Conservation (phyloP, 1,140 invertebrate species). For the Aricia agestis region DNA sequence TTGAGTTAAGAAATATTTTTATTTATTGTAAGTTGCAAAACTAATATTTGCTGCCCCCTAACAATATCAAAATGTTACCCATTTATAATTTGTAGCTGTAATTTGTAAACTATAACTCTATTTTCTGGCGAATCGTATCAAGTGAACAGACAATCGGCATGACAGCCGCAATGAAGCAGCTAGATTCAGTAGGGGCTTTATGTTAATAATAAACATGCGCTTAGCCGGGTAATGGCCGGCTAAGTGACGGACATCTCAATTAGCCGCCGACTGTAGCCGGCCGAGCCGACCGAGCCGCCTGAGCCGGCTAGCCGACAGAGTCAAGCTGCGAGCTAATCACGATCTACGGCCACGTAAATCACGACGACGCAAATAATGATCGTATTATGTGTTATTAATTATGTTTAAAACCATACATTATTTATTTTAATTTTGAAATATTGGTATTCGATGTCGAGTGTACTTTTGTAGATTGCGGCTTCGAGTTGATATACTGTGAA, state of each 20-base stretch:
- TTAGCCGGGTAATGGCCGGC: conserved; percentile 42
- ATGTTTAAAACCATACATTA: background rate
- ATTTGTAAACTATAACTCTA: no score
- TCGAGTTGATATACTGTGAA: no score
- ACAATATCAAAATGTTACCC: no score
- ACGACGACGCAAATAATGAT: conserved; percentile 41
- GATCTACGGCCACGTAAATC: conserved; percentile 48
- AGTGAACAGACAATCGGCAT: background rate
- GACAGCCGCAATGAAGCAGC: conserved; percentile 1
- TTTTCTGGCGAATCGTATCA: background rate
- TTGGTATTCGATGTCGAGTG: background rate
- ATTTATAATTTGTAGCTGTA: no score
- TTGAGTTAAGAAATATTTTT: no score
- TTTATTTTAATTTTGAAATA: background rate
- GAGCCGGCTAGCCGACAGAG: conserved; percentile 13
- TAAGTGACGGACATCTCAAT: conserved; percentile 47
- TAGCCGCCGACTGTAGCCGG: conserved; percentile 32
- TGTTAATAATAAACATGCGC: conserved; percentile 8
- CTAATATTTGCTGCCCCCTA: no score
- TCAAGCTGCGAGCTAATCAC: conserved; percentile 46
- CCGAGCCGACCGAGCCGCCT: background rate
- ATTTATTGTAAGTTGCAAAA: no score
- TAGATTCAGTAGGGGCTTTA: conserved; percentile 6
- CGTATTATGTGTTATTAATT: conserved; percentile 11
- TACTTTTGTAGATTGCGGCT: background rate